phyloP scores from a whole-genome alignment of 2,113 vertebrate species.

The Motacilla alba region DNA sequence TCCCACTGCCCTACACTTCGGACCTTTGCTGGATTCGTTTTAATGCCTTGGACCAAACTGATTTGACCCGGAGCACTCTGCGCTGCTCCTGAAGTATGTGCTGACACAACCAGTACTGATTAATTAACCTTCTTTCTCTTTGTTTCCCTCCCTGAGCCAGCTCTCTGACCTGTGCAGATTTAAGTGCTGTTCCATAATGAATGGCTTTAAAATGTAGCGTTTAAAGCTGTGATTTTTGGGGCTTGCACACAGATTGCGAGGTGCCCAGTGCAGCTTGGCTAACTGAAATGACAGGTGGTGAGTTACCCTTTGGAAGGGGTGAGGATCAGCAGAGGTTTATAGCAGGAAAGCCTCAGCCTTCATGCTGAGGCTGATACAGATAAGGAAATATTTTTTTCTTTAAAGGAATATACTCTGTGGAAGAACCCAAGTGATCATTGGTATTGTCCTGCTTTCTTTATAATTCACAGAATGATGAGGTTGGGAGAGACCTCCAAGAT shows the following conservation, averaged over 20 bases:
- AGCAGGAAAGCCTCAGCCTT: neutral
- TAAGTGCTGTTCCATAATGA: neutral
- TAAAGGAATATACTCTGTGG: neutral
- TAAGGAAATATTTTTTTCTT: neutral
- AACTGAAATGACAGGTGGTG: neutral
- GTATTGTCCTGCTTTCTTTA: neutral
- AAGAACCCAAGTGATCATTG: neutral
- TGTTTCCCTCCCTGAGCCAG: neutral
- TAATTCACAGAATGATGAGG: neutral
- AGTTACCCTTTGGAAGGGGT: neutral
- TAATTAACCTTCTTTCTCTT: neutral
- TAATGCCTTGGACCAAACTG: neutral
- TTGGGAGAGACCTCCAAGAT: neutral
- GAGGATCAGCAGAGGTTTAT: neutral
- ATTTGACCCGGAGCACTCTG: neutral
- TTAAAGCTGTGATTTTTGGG: neutral
- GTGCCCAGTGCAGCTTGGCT: neutral
- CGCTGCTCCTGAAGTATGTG: neutral
- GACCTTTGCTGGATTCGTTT: neutral
- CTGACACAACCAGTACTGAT: neutral
- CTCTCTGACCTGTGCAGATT: neutral
- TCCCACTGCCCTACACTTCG: neutral
- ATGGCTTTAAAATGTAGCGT: neutral
- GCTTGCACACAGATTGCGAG: accelerated
- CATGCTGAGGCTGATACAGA: accelerated